A percentile compares a stretch with the other conserved stretches of the same genome.
These are phyloP conservation scores for Caranx melampygus DNA, from an alignment of 2,113 vertebrate genomes.

Conservation along the genomic window DNA sequence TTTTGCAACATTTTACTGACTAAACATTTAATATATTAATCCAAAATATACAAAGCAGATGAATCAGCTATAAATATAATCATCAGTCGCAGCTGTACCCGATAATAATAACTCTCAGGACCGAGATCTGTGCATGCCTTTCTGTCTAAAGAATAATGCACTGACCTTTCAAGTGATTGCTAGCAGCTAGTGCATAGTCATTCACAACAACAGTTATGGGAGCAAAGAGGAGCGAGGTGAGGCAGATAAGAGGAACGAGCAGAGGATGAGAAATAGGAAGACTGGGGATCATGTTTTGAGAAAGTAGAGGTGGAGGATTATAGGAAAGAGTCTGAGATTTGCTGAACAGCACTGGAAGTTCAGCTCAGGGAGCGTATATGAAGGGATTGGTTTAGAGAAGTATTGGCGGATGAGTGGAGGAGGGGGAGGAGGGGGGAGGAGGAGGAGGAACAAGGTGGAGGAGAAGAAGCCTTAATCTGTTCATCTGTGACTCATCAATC, in stretches of 20 bases:
- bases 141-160: constrained; percentile 33
- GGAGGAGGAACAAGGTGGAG: constrained; percentile 19
- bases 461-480: constrained; percentile 57
- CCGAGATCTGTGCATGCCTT: constrained; percentile 4
- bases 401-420: background rate
- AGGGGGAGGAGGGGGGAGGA: constrained; percentile 36
- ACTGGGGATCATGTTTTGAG: constrained; percentile 57
- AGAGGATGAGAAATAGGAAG: constrained; percentile 47
- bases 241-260: constrained; percentile 36
- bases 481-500: constrained; percentile 70
- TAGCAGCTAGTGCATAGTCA: constrained; percentile 32
- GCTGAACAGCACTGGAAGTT: constrained; percentile 65
- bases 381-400: constrained; percentile 53
- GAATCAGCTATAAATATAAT: constrained; percentile 15
- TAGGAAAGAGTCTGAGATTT: constrained; percentile 61
- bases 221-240: constrained; percentile 35
- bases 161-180: constrained; percentile 60
- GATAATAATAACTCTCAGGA: background rate
- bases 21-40: constrained; percentile 4
- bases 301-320: constrained; percentile 67
- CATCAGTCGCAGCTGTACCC: background rate
- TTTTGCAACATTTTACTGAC: constrained; percentile 2
- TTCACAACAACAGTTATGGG: constrained; percentile 46
- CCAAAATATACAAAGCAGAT: constrained; percentile 7
- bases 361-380: constrained; percentile 42